phyloP scores from a whole-genome alignment of 2,113 vertebrate genomes.

The Oncorhynchus kisutch region DNA sequence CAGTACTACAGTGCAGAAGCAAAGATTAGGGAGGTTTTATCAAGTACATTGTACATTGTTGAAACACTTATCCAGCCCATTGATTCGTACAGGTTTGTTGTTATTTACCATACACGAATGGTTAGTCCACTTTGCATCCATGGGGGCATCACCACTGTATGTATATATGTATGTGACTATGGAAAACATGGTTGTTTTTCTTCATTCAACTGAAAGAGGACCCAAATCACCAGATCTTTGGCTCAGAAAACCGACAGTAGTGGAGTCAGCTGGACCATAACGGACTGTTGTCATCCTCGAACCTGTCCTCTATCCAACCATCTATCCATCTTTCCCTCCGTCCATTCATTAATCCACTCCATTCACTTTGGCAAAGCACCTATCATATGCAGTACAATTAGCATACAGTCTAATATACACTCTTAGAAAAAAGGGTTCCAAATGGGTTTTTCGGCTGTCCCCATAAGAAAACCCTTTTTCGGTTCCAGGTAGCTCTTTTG shows the following conservation, averaged over 20 bases:
- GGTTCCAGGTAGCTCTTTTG: too few relatives aligned
- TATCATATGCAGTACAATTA: neutral
- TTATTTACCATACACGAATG: constrained; percentile 59
- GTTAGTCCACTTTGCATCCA: constrained; percentile 72
- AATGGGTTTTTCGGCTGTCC: too few relatives aligned
- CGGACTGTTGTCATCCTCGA: constrained; percentile 27
- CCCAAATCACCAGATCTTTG: constrained; percentile 26
- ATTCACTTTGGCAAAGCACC: neutral
- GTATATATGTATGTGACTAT: constrained; percentile 78
- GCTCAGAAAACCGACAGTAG: constrained; percentile 1
- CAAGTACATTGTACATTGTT: neutral
- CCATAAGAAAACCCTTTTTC: too few relatives aligned
- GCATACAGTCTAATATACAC: too few relatives aligned
- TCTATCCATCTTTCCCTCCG: constrained; percentile 18
- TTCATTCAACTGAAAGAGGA: constrained; percentile 22
- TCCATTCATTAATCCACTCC: constrained; percentile 17
- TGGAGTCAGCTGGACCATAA: constrained; percentile 26
- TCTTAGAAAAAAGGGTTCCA: neutral
- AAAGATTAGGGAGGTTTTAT: neutral
- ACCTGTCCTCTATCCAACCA: constrained; percentile 48
- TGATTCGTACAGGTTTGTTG: constrained; percentile 69
- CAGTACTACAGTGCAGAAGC: neutral
- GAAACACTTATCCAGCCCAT: constrained; percentile 29
- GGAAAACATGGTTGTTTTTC: constrained; percentile 53
- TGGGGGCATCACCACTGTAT: constrained; percentile 82